Conservation (phyloP, 1,140 invertebrate genomes). For the Yoshiicerus persimilis region DNA sequence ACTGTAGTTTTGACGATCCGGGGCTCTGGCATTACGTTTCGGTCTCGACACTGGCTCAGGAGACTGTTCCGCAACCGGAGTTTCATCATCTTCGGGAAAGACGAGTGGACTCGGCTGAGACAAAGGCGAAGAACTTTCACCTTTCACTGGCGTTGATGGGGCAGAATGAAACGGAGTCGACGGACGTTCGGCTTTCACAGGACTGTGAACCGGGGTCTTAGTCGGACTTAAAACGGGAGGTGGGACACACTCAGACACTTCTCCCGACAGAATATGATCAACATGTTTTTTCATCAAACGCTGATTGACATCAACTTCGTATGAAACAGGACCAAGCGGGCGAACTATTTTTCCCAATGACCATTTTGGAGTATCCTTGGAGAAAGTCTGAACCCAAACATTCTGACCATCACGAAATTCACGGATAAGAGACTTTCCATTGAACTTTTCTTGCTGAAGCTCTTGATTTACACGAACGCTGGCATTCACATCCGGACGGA, state of each 20-base stretch:
- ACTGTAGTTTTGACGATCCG: neutral
- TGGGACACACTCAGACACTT: neutral
- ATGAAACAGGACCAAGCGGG: conserved; percentile 10
- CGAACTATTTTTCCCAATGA: neutral
- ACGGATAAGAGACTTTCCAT: neutral
- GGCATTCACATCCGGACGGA: conserved; percentile 22
- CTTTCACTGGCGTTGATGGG: neutral
- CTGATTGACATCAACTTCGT: neutral
- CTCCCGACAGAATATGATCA: neutral
- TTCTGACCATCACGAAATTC: neutral
- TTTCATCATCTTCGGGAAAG: neutral
- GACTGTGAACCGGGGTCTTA: neutral
- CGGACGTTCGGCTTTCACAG: too few relatives aligned
- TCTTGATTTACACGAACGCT: neutral
- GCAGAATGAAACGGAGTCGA: neutral
- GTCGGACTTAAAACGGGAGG: too few relatives aligned
- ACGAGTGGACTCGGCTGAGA: neutral
- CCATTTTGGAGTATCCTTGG: conserved; percentile 12
- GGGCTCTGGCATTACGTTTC: neutral
- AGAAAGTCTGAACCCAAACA: conserved; percentile 32
- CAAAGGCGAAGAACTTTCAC: neutral
- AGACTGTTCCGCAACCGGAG: too few relatives aligned
- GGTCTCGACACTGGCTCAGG: neutral
- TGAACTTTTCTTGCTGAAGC: neutral
- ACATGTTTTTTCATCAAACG: neutral